Percentiles rank a stretch among this genome's conserved stretches.
phyloP scores from a whole-genome alignment of 2,888 invertebrate species.

The Norana najaformis region DNA sequence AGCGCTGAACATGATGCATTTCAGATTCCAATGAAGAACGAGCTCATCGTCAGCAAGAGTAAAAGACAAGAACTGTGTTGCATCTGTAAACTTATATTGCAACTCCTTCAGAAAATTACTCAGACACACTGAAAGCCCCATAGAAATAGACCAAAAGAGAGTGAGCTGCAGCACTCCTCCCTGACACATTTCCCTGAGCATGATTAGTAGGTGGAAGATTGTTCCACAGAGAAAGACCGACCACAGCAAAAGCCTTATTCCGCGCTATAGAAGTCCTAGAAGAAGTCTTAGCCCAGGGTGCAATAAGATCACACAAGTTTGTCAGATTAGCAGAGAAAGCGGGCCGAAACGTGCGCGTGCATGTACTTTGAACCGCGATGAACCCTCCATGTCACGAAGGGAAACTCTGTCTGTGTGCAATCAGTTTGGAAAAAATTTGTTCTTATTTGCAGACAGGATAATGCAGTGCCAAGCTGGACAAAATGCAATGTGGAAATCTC shows the following conservation, averaged over 20 bases:
- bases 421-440: no score
- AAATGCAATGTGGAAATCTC: neutral
- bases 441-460: no score
- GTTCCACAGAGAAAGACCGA: neutral
- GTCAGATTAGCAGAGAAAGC: neutral
- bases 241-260: neutral
- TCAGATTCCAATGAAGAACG: neutral
- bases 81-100: neutral
- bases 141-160: no score
- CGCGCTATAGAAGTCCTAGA: neutral
- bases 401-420: neutral
- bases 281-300: neutral
- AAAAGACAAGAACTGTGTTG: neutral
- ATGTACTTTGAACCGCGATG: neutral
- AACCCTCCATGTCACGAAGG: neutral
- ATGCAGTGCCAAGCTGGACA: neutral
- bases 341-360: neutral
- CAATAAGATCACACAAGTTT: no score
- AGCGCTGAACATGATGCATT: neutral
- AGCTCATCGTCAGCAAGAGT: neutral
- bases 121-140: neutral
- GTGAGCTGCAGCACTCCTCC: neutral
- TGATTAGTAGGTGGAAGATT: neutral
- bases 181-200: neutral
- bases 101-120: neutral